Evolutionary conservation across 2,797 vertebrate genomes (phyloP).

Genomic region (Sebastiscus tertius): DNA sequence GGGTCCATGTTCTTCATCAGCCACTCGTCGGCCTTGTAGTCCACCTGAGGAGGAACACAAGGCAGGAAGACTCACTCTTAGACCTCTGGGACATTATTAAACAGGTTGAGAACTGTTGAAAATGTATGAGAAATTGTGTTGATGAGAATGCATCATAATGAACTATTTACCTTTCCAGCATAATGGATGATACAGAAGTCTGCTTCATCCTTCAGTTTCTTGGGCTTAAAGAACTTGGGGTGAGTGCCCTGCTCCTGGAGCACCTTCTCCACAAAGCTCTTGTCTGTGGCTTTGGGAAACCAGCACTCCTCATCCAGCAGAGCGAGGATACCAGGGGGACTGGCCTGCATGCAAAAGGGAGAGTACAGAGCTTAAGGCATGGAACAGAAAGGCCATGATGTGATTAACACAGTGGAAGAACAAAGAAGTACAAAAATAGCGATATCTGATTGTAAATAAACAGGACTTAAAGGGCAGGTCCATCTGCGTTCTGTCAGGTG

Average conservation of each 20-base stretch:
- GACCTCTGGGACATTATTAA: neutral
- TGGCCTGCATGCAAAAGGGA: conserved; percentile 82
- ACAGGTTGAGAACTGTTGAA: neutral
- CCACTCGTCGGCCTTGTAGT: conserved; percentile 98
- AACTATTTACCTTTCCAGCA: conserved; percentile 90
- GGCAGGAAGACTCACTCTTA: neutral
- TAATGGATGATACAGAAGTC: conserved; percentile 98
- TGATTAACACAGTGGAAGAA: neutral
- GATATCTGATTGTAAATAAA: neutral
- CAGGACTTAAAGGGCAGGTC: accelerated
- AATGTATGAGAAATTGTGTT: neutral
- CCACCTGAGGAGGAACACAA: conserved; percentile 84
- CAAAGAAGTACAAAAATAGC: neutral
- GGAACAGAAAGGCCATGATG: neutral
- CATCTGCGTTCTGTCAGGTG: accelerated
- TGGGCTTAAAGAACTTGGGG: conserved; percentile 96
- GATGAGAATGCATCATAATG: neutral
- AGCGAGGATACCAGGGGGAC: conserved; percentile 94
- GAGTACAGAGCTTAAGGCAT: neutral
- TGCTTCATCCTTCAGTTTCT: conserved; percentile 96
- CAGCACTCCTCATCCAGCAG: conserved; percentile 98
- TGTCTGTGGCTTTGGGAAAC: conserved; percentile 99
- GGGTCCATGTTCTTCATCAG: conserved; percentile 99
- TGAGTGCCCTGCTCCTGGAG: conserved; percentile 96
- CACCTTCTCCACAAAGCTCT: conserved; percentile 97